These are phyloP conservation scores for Sycophila sp. DNA, from an alignment of 1,140 invertebrate species.

Conservation along the genomic window DNA sequence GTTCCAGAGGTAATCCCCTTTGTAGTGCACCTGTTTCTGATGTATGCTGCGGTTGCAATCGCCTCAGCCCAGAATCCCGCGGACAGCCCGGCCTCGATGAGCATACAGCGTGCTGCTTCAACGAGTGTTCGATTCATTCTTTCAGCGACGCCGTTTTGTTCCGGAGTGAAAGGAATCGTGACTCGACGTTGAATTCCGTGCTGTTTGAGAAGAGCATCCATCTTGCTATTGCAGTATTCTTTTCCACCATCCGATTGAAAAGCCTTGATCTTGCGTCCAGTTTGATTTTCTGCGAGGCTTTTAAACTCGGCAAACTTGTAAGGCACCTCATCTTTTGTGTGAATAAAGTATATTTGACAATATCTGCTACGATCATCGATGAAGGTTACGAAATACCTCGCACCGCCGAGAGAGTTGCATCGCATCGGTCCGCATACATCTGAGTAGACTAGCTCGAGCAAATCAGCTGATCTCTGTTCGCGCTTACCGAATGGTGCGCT, in stretches of 20 bases:
- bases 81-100: conserved; percentile 33
- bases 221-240: background rate
- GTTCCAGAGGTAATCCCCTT: background rate
- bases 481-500: background rate
- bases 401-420: background rate
- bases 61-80: conserved; percentile 30
- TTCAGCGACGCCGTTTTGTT: background rate
- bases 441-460: background rate
- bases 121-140: conserved; percentile 44
- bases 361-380: background rate
- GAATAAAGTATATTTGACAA: background rate
- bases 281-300: background rate
- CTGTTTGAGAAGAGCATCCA: background rate
- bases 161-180: background rate
- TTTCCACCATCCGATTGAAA: background rate
- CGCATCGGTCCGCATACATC: background rate
- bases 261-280: background rate
- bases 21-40: conserved; percentile 25
- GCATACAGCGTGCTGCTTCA: conserved; percentile 43
- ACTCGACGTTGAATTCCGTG: background rate
- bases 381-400: background rate
- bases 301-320: background rate
- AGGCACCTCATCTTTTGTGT: background rate
- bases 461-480: background rate
- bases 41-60: conserved; percentile 19